Evolutionary conservation across 2,113 vertebrate species (phyloP).

Genomic region (Heterotis niloticus): DNA sequence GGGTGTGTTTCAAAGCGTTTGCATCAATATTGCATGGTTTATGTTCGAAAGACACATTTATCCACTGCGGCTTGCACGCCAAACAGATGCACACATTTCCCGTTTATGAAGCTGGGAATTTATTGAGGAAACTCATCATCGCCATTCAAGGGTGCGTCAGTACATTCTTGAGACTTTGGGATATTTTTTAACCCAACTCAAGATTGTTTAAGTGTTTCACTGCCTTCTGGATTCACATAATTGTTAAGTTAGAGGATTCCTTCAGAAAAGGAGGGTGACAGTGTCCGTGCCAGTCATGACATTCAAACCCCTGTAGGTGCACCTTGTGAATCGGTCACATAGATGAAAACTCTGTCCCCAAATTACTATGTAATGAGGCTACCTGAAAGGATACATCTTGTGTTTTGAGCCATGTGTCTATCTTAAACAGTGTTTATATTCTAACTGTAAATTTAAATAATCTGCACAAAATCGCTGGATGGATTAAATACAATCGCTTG

Average conservation of each 20-base stretch:
- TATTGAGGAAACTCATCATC: not conserved
- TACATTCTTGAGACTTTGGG: no score
- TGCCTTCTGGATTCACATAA: slow-evolving; percentile 8
- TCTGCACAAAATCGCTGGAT: no score
- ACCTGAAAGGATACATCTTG: not conserved
- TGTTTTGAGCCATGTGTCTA: not conserved
- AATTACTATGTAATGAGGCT: not conserved
- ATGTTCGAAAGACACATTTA: not conserved
- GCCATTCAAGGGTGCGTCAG: no score
- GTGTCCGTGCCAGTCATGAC: not conserved
- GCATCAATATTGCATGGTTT: not conserved
- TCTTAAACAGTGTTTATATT: not conserved
- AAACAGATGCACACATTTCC: not conserved
- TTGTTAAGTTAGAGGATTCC: not conserved
- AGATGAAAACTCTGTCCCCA: not conserved
- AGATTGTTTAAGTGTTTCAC: not conserved
- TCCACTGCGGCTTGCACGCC: not conserved
- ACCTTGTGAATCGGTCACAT: not conserved
- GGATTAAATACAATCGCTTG: no score
- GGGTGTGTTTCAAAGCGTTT: not conserved
- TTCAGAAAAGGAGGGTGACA: not conserved
- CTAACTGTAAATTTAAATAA: slow-evolving; percentile 1
- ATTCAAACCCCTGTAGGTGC: not conserved
- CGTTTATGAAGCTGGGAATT: not conserved
- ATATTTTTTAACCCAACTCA: not conserved